Percentiles rank a stretch among this genome's conserved stretches.
These are phyloP conservation scores for Meandrina meandrites DNA, from an alignment of 92 coral and sea anemone species.

Conservation along the genomic window DNA sequence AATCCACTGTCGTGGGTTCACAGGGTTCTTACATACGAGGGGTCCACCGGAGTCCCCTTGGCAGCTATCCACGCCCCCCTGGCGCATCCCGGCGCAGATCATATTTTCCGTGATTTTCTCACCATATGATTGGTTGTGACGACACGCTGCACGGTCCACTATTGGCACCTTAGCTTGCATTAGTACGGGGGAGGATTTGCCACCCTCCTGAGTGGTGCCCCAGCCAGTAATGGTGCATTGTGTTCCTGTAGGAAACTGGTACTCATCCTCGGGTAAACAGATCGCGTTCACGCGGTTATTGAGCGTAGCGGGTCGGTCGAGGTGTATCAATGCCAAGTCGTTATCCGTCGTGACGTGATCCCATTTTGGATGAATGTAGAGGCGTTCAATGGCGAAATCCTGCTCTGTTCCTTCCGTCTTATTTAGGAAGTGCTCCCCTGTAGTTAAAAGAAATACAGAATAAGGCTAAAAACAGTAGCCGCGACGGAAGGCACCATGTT, in stretches of 20 bases:
- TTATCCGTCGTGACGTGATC: constrained; percentile 68
- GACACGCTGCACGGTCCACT: constrained; percentile 57
- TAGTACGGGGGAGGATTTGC: constrained; percentile 57
- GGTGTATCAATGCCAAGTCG: constrained; percentile 73
- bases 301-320: constrained; percentile 68
- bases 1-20: constrained; percentile 76
- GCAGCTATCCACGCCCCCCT: constrained; percentile 82
- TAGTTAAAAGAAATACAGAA: background rate
- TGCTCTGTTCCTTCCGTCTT: constrained; percentile 71
- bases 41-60: constrained; percentile 88
- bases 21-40: constrained; percentile 78
- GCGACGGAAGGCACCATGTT: too few relatives aligned
- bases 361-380: constrained; percentile 73
- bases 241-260: constrained; percentile 72
- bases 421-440: constrained; percentile 75
- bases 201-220: constrained; percentile 68
- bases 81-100: constrained; percentile 79
- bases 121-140: constrained; percentile 73
- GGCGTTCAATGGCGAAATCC: constrained; percentile 59
- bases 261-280: constrained; percentile 71
- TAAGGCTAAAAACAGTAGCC: background rate
- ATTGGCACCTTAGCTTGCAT: constrained; percentile 86
- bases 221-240: constrained; percentile 74
- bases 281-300: constrained; percentile 77
- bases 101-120: constrained; percentile 73